Evolutionary conservation across 2,797 vertebrate genomes (phyloP).

Genomic region (Platalea minor): DNA sequence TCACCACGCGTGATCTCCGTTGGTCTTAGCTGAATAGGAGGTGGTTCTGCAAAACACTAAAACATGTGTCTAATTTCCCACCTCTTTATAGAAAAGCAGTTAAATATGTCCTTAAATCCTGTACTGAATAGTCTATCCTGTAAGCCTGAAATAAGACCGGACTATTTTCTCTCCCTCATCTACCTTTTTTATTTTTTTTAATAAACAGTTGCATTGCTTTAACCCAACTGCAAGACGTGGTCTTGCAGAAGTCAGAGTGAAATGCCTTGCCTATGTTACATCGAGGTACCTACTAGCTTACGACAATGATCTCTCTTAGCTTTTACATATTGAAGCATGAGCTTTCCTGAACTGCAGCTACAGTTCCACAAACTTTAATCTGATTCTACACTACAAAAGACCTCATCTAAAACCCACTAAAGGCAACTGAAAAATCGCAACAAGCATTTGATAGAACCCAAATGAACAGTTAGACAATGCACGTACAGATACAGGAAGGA

Average conservation of each 20-base stretch:
- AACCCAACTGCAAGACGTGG: not conserved
- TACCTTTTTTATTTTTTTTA: not conserved
- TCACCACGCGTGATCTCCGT: fast-evolving
- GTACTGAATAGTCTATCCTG: not conserved
- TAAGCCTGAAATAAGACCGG: not conserved
- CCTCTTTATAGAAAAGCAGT: not conserved
- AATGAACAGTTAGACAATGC: not conserved
- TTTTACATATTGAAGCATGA: not conserved
- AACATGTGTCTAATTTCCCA: not conserved
- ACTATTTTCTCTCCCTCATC: not conserved
- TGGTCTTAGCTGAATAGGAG: not conserved
- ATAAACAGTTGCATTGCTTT: not conserved
- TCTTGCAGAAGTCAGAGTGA: not conserved
- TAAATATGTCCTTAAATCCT: not conserved
- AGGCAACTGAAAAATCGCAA: not conserved
- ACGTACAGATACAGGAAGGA: not conserved
- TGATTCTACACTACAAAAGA: not conserved
- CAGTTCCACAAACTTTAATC: not conserved
- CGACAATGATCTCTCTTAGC: not conserved
- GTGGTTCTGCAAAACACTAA: not conserved
- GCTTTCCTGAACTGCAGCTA: not conserved
- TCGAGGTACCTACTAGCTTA: not conserved
- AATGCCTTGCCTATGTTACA: not conserved
- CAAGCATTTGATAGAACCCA: not conserved
- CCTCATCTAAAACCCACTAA: not conserved